Conservation (phyloP, 2,113 vertebrate genomes). For the Oreochromis niloticus region DNA sequence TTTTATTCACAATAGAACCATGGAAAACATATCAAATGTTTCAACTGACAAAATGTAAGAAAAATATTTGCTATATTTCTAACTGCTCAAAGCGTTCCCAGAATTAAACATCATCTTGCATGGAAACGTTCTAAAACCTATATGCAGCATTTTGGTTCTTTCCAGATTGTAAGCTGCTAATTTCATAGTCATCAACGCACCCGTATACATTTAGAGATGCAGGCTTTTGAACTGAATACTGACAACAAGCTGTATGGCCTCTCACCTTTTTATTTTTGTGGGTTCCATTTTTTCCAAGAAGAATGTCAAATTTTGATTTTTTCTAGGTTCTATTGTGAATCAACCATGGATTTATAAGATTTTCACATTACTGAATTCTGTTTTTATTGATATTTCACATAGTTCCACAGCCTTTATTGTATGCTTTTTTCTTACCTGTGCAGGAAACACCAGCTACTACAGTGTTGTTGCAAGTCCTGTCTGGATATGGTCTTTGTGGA, state of each 20-base stretch:
- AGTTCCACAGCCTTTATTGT: background rate
- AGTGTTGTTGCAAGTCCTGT: slow-evolving; percentile 36
- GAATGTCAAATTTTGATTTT: background rate
- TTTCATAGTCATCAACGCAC: background rate
- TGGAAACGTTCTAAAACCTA: background rate
- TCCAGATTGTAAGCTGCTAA: background rate
- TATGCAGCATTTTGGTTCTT: background rate
- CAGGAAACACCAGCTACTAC: slow-evolving; percentile 47
- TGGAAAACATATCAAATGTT: background rate
- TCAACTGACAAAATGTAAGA: background rate
- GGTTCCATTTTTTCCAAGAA: background rate
- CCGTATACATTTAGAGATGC: no score
- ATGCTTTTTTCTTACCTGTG: slow-evolving; percentile 20
- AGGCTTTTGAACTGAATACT: no score
- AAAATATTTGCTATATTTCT: background rate
- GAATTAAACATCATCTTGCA: background rate
- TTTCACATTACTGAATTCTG: background rate
- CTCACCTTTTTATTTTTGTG: no score
- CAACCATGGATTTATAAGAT: background rate
- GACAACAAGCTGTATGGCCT: no score
- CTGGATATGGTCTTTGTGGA: background rate
- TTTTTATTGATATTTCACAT: background rate
- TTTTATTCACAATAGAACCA: background rate
- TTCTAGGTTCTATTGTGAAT: background rate
- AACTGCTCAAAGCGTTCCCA: background rate